Evolutionary conservation across 2,888 invertebrate genomes (phyloP), one percentile per base, ranked within the genome.

Genomic region (Ommatoiulus sabulosus): DNA sequence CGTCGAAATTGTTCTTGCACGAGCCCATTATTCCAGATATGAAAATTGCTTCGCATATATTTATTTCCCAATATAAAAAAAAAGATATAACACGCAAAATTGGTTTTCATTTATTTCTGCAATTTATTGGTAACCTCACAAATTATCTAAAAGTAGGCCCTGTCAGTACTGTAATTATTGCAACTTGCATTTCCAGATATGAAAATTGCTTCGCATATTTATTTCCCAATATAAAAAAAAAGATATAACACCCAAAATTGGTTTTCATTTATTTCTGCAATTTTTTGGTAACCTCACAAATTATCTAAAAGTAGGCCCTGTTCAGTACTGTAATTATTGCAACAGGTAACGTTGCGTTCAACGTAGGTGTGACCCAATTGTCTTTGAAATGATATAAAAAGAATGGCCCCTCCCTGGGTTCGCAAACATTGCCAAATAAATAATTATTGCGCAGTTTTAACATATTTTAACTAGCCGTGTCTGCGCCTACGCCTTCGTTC

Each of bases 281-380:
- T 72, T 72, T 72, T 24, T 72, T 72, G 20, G 72, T 24, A 72
- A 72, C 6, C 20, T 24, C 72, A 24, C 72, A 72, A 24, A 72
- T 72, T 8, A 72, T n/a, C 63, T 4, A 72, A 72, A 6, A 24
- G 4, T 72, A 46, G 20, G 72, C n/a, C 6, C 72, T 57, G 24
- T 20, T 72, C 72, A 24, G 3, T 72, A 72, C n/a, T n/a, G n/a
- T n/a, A n/a, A n/a, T n/a, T n/a, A 72, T 24, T 24, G 20, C 72
- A 24, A 72, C 72, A 72, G 20, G 72, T 72, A 72, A 72, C 20
- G 72, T 7, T 72, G 20, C 7, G 8, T 4, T 20, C 20, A 3
- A 24, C 72, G 72, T 72, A 72, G 72, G 72, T 24, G 72, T 72
- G 72, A 72, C 72, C 72, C 72, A 72, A 72, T 72, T 72, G 17